phyloP scores from a whole-genome alignment of 2,113 vertebrate genomes.

The Sarotherodon lohbergeri region DNA sequence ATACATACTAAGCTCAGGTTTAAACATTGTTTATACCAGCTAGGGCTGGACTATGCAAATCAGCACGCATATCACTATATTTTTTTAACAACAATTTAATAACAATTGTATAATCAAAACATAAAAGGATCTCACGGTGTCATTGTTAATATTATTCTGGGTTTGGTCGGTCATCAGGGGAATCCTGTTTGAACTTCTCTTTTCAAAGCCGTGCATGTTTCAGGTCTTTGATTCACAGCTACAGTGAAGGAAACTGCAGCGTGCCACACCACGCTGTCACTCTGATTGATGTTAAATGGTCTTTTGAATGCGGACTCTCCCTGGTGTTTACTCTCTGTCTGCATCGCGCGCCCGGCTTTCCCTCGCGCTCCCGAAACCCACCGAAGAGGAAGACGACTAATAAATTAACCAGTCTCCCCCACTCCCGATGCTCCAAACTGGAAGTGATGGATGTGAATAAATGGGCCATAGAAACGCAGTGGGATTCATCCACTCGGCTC shows the following conservation, averaged over 20 bases:
- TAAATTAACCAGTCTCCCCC: conserved; percentile 20
- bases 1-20: background rate
- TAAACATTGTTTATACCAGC: background rate
- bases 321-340: background rate
- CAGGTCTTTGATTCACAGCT: background rate
- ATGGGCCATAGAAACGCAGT: conserved; percentile 27
- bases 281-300: conserved; percentile 7
- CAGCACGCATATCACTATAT: background rate
- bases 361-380: background rate
- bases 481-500: conserved; percentile 12
- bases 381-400: conserved; percentile 6
- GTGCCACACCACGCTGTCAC: background rate
- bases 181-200: background rate
- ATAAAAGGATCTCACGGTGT: background rate
- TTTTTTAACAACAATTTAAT: background rate
- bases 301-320: conserved; percentile 3
- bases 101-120: background rate
- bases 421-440: background rate
- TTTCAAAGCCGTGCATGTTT: background rate
- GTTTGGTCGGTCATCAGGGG: background rate
- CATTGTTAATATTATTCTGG: background rate
- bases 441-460: conserved; percentile 47
- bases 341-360: background rate
- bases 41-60: background rate
- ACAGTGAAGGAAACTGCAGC: background rate